A percentile compares a stretch with the other conserved stretches of the same genome.
phyloP scores from a whole-genome alignment of 2,113 vertebrate species.

The Hemiscyllium ocellatum region DNA sequence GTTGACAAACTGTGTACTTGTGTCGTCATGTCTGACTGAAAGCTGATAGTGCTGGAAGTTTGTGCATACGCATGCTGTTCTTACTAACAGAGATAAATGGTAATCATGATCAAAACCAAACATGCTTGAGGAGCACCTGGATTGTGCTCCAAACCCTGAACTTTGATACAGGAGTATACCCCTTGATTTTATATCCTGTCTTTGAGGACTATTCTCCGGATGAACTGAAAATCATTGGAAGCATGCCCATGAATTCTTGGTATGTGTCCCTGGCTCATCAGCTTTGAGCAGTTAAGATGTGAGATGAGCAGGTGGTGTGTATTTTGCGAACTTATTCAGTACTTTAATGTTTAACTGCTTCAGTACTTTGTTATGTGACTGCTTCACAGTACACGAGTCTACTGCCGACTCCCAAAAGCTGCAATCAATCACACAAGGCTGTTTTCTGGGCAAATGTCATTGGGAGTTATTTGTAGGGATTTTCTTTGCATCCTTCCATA shows the following conservation, averaged over 20 bases:
- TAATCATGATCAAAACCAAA: too few species aligned
- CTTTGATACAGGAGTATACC: not conserved
- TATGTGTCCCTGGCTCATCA: too few species aligned
- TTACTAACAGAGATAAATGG: not conserved
- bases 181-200: not conserved
- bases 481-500: not conserved
- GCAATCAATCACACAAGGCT: too few species aligned
- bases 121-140: too few species aligned
- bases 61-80: too few species aligned
- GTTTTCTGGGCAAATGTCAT: not conserved
- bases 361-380: not conserved
- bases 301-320: not conserved
- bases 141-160: not conserved
- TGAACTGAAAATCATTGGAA: not conserved
- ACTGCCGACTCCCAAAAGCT: not conserved
- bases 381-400: not conserved
- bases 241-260: too few species aligned
- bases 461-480: not conserved
- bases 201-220: not conserved
- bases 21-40: not conserved
- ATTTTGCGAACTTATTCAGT: not conserved
- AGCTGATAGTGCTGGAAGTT: not conserved
- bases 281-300: too few species aligned
- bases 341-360: not conserved
- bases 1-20: not conserved